Evolutionary conservation across 2,888 invertebrate genomes (phyloP).

Genomic region (Dione vanillae): DNA sequence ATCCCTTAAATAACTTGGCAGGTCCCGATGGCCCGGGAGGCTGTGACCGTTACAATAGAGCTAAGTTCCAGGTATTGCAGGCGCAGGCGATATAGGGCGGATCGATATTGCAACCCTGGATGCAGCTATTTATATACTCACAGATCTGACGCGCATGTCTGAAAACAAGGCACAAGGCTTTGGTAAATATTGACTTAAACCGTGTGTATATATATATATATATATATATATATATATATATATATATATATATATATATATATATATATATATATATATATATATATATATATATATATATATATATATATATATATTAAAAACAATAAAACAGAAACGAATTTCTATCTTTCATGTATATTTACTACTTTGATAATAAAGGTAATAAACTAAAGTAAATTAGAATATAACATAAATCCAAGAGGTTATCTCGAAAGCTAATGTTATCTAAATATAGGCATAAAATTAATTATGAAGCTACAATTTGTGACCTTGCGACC

Average conservation of each 20-base stretch:
- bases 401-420: neutral
- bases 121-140: slow-evolving; percentile 36
- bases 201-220: too few relatives aligned
- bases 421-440: neutral
- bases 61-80: slow-evolving; percentile 26
- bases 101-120: slow-evolving; percentile 39
- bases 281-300: too few relatives aligned
- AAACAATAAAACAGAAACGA: too few relatives aligned
- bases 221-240: too few relatives aligned
- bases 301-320: too few relatives aligned
- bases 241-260: too few relatives aligned
- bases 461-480: neutral
- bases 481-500: slow-evolving; percentile 37
- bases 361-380: neutral
- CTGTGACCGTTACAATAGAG: slow-evolving; percentile 18
- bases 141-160: slow-evolving; percentile 8
- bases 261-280: too few relatives aligned
- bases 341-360: neutral
- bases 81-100: slow-evolving; percentile 34
- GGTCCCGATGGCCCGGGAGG: neutral
- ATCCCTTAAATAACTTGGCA: neutral
- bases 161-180: slow-evolving; percentile 7
- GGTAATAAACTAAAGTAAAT: too few relatives aligned
- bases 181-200: neutral
- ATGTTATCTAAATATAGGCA: slow-evolving; percentile 11